Percentiles rank a stretch among this genome's conserved stretches.
phyloP scores from a whole-genome alignment of 92 coral and sea anemone genomes.

The Isaurus tuberculatus region DNA sequence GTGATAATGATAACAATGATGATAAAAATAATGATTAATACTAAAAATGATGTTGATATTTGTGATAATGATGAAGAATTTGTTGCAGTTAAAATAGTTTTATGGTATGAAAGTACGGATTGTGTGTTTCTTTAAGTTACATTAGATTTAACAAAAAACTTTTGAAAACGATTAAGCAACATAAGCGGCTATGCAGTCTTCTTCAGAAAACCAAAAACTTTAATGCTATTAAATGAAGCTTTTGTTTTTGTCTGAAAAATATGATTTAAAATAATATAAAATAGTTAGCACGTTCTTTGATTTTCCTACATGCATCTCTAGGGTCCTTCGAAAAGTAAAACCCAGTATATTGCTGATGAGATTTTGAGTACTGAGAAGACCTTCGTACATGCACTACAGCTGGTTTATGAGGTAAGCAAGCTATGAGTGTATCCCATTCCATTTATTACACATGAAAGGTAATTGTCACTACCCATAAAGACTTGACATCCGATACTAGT shows the following conservation, averaged over 20 bases:
- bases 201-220: too few relatives aligned
- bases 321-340: slow-evolving; percentile 89
- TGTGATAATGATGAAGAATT: background rate
- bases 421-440: too few relatives aligned
- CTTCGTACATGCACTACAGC: slow-evolving; percentile 85
- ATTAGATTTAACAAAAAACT: too few relatives aligned
- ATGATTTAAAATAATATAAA: too few relatives aligned
- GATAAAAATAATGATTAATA: background rate
- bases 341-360: slow-evolving; percentile 88
- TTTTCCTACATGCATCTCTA: slow-evolving; percentile 47
- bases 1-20: background rate
- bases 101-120: too few relatives aligned
- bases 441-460: background rate
- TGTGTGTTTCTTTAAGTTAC: too few relatives aligned
- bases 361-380: slow-evolving; percentile 92
- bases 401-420: slow-evolving; percentile 88
- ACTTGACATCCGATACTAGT: too few relatives aligned
- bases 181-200: too few relatives aligned
- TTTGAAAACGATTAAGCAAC: too few relatives aligned
- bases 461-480: background rate
- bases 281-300: background rate
- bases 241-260: too few relatives aligned
- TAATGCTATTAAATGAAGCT: too few relatives aligned
- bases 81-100: too few relatives aligned
- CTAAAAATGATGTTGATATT: background rate